phyloP scores from a whole-genome alignment of 1,140 invertebrate genomes.

The Saccostrea glomerata region DNA sequence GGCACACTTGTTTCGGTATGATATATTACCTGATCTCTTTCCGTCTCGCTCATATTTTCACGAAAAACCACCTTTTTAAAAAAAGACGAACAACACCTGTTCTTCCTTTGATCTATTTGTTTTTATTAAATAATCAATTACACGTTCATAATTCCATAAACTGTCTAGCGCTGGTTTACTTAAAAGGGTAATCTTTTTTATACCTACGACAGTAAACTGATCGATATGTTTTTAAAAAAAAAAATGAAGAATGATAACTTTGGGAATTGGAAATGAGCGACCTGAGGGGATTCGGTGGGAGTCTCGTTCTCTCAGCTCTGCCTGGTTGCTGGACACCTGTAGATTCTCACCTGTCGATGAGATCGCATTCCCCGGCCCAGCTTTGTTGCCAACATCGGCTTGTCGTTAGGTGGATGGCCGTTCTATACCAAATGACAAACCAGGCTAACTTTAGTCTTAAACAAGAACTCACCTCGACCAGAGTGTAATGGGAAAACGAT shows the following conservation, averaged over 20 bases:
- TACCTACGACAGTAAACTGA: constrained; percentile 13
- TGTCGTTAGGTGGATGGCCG: constrained; percentile 34
- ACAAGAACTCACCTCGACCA: constrained; percentile 33
- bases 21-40: constrained; percentile 23
- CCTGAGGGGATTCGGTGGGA: constrained; percentile 19
- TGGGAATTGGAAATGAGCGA: background rate
- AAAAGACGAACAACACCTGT: constrained; percentile 20
- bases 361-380: constrained; percentile 33
- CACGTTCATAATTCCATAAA: background rate
- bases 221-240: background rate
- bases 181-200: constrained; percentile 8
- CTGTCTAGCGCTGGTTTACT: background rate
- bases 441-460: constrained; percentile 33
- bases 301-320: background rate
- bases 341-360: constrained; percentile 18
- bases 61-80: background rate
- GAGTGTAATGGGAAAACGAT: constrained; percentile 30
- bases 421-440: constrained; percentile 29
- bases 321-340: constrained; percentile 3
- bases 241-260: background rate
- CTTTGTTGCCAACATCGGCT: constrained; percentile 32
- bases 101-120: constrained; percentile 30
- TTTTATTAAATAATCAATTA: constrained; percentile 36
- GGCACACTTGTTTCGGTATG: constrained; percentile 16
- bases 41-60: constrained; percentile 24